phyloP scores from a whole-genome alignment of 30 jellyfish, hydroid and myxozoan species.

The Clytia hemisphaerica region DNA sequence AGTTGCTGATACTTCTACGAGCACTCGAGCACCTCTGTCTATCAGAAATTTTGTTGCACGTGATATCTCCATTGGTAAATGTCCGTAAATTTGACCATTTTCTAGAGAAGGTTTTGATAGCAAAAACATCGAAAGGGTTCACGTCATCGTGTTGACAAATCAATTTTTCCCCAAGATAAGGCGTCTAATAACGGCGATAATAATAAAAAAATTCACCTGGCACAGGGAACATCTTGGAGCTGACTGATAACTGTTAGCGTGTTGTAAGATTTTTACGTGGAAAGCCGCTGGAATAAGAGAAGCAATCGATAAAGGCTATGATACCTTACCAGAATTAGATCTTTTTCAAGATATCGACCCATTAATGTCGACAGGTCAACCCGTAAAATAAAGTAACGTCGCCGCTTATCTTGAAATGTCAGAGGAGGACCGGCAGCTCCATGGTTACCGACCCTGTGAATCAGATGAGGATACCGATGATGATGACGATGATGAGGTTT shows the following conservation, averaged over 20 bases:
- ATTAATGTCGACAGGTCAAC: background rate
- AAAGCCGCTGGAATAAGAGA: background rate
- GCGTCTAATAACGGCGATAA: background rate
- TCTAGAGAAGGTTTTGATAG: background rate
- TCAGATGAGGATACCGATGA: no score
- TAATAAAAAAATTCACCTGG: background rate
- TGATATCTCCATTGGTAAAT: background rate
- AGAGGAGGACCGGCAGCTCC: no score
- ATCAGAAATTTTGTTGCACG: no score
- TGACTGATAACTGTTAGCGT: no score
- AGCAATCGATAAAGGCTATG: background rate
- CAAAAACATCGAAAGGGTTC: background rate
- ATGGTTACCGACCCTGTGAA: no score
- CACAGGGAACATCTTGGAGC: background rate
- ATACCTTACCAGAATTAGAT: background rate
- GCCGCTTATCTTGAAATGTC: no score
- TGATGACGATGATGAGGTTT: no score
- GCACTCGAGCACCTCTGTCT: no score
- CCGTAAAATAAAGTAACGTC: no score
- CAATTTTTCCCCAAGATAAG: constrained; percentile 2
- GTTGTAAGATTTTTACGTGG: no score
- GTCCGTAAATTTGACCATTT: constrained; percentile 1
- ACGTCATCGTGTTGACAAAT: background rate
- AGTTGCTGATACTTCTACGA: background rate
- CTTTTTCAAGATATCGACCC: background rate